phyloP scores from a whole-genome alignment of 1,140 invertebrate genomes.

The Whitmania pigra region DNA sequence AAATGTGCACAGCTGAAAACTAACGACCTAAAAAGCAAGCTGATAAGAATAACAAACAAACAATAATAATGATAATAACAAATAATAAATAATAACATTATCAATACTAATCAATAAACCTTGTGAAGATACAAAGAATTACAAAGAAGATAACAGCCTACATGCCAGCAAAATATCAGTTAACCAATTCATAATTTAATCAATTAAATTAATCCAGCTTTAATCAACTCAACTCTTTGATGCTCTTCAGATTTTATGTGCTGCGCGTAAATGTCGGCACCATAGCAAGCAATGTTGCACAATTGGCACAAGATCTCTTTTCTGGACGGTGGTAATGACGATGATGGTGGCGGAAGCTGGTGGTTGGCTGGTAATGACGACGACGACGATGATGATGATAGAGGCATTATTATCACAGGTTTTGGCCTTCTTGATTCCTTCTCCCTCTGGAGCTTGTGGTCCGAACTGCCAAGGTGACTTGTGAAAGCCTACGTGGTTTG shows the following conservation, averaged over 20 bases:
- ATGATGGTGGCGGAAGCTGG: neutral
- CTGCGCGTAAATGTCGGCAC: neutral
- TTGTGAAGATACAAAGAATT: too few relatives aligned
- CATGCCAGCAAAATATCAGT: too few relatives aligned
- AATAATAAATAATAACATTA: too few relatives aligned
- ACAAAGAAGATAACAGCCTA: too few relatives aligned
- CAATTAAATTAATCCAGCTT: too few relatives aligned
- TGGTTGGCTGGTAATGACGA: neutral
- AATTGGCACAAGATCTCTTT: neutral
- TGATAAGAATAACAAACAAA: too few relatives aligned
- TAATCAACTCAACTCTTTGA: neutral
- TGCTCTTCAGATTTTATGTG: neutral
- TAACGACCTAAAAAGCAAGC: too few relatives aligned
- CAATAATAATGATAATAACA: too few relatives aligned
- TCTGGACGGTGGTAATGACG: neutral
- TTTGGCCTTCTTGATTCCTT: neutral
- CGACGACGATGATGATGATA: neutral
- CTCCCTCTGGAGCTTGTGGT: neutral
- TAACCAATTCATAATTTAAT: too few relatives aligned
- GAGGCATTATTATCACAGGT: neutral
- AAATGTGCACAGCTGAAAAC: too few relatives aligned
- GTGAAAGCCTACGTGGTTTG: neutral
- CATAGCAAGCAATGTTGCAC: neutral
- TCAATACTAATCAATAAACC: too few relatives aligned
- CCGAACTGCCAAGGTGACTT: neutral